Conservation (phyloP, 1,140 invertebrate species). For the Caenorhabditis latens region DNA sequence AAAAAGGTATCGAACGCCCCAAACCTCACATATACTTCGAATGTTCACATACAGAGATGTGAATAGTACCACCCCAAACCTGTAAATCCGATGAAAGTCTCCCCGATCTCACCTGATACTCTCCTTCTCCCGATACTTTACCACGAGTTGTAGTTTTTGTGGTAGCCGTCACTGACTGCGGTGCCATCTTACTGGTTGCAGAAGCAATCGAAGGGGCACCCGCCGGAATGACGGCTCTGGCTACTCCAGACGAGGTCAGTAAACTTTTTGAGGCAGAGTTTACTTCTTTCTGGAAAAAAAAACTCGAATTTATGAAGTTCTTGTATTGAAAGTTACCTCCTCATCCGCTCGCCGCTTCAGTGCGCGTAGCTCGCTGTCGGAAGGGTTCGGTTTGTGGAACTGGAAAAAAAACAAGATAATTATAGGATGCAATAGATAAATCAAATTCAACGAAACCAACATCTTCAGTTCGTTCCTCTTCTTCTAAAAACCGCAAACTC, state of each 20-base stretch:
- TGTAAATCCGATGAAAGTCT: too few species aligned
- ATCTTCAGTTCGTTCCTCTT: not conserved
- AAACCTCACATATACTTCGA: too few species aligned
- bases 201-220: not conserved
- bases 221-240: slow-evolving; percentile 25
- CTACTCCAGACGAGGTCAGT: not conserved
- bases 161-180: slow-evolving; percentile 43
- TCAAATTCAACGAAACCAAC: not conserved
- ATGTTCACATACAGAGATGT: too few species aligned
- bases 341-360: slow-evolving; percentile 48
- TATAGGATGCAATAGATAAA: not conserved
- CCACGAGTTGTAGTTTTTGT: slow-evolving; percentile 66
- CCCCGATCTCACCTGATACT: slow-evolving; percentile 72
- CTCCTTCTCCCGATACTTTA: slow-evolving; percentile 70
- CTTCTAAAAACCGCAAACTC: too few species aligned
- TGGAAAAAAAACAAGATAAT: not conserved
- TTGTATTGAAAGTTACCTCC: not conserved
- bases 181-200: slow-evolving; percentile 18
- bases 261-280: slow-evolving; percentile 13
- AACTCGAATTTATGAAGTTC: not conserved
- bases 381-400: not conserved
- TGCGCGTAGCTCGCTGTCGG: slow-evolving; percentile 14
- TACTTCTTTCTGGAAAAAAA: slow-evolving; percentile 6
- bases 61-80: too few species aligned
- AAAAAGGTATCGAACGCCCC: too few species aligned